Evolutionary conservation across 2,113 vertebrate species (phyloP), one percentile per base, ranked within the genome.

Genomic region (Brienomyrus brachyistius): DNA sequence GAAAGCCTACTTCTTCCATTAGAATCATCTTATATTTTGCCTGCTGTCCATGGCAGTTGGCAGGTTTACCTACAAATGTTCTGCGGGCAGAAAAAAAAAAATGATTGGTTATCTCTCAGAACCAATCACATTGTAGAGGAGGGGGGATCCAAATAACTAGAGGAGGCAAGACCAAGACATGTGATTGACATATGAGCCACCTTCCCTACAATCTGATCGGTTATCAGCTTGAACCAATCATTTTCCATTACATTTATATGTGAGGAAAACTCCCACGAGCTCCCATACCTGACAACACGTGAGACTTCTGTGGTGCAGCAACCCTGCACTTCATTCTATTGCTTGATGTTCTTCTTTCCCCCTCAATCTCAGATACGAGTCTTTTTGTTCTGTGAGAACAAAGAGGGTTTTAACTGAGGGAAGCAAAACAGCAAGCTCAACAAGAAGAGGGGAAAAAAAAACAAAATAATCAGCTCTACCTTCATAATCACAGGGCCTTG

Each of bases 361-460:
- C 56, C 23, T 8, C 74, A 80, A 80, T 17, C 31, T 11, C 74
- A 80, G 74, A 70, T 43, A 43, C n/a, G 43, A 80, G 13, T 27
- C 74, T 77, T 77, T 87, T 86, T 56, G 84, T 87, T 66, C 89
- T 85, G 19, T 9, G 45, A 15, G 89, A 52, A 66, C 48, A 56
- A 74, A 87, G 84, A 19, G 19, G 23, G 40, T 54, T 89, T 59
- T 48, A 59, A 85, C 43, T 48, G 50, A 82, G 40, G 47, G 66
- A 80, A 89, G 77, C 35, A 83, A 82, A 40, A 31, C 62, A 50
- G 54, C 17, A 19, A 83, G 35, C 15, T 9, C 4, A n/a, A 40
- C 8, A 31, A 47, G 40, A 56, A 31, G 40, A 56, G 52, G 13
- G n/a, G 13, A n/a, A 51, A 40, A 43, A 3, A 54, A 43, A 43